These are phyloP conservation scores for Ptychadena robeensis DNA, from an alignment of 2,797 vertebrate species.

Conservation along the genomic window DNA sequence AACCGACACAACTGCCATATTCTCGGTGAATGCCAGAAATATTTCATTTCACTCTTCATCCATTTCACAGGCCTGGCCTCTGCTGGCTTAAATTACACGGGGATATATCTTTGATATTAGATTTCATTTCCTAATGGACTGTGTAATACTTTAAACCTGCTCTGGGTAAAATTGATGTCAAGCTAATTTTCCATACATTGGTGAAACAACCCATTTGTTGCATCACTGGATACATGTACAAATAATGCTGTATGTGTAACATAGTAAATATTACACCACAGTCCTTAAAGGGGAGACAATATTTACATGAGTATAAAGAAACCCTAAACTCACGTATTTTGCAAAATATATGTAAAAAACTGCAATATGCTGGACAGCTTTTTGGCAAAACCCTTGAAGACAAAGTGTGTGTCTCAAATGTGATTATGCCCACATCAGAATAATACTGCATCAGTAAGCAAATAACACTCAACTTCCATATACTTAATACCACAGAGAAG, in stretches of 20 bases:
- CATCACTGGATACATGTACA: background rate
- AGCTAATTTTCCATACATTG: slow-evolving; percentile 24
- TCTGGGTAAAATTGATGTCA: slow-evolving; percentile 31
- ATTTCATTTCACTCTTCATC: background rate
- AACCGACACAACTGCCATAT: background rate
- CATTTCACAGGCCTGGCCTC: background rate
- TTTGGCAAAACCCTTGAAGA: background rate
- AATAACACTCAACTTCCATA: no score
- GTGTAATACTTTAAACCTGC: slow-evolving; percentile 46
- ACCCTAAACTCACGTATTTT: no score
- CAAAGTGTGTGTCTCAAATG: background rate
- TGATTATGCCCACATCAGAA: background rate
- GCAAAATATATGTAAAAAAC: no score
- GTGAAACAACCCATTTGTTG: background rate
- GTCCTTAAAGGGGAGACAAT: background rate
- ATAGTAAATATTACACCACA: background rate
- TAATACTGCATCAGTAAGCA: background rate
- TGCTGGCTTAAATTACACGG: slow-evolving; percentile 23
- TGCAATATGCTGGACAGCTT: background rate
- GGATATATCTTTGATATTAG: slow-evolving; percentile 37
- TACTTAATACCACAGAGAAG: no score
- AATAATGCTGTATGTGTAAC: background rate
- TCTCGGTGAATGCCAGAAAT: background rate
- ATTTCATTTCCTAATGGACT: slow-evolving; percentile 42
- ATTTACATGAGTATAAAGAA: no score